Conservation (phyloP, 2,888 invertebrate genomes). For the Eupithecia pulchellata region DNA sequence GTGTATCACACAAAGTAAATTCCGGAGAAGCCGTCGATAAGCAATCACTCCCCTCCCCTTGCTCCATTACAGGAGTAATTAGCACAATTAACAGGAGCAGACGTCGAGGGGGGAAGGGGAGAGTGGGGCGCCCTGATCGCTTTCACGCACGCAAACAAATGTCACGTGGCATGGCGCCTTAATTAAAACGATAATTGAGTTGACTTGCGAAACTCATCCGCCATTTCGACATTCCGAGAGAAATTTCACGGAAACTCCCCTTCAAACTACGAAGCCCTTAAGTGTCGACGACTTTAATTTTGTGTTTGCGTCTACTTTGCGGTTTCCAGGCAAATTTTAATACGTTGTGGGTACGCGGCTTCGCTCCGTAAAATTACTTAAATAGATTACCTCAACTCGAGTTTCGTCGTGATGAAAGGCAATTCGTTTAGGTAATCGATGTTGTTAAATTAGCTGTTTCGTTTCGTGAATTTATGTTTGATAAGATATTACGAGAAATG, state of each 20-base stretch:
- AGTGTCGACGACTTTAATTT: slow-evolving; percentile 85
- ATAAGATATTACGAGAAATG: slow-evolving; percentile 1
- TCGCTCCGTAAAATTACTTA: slow-evolving; percentile 79
- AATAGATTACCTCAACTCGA: slow-evolving; percentile 78
- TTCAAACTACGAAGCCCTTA: slow-evolving; percentile 81
- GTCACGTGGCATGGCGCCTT: slow-evolving; percentile 84
- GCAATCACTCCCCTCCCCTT: slow-evolving; percentile 80
- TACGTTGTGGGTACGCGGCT: slow-evolving; percentile 71
- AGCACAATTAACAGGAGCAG: slow-evolving; percentile 84
- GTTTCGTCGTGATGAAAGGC: slow-evolving; percentile 59
- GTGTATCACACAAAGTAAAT: slow-evolving; percentile 75
- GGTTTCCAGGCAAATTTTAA: slow-evolving; percentile 81
- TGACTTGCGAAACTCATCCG: slow-evolving; percentile 85
- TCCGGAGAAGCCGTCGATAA: slow-evolving; percentile 79
- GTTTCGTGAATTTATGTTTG: slow-evolving; percentile 10
- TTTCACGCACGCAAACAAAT: slow-evolving; percentile 85
- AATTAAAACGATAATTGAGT: slow-evolving; percentile 86
- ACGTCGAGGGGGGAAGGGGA: slow-evolving; percentile 52
- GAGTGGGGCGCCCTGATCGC: slow-evolving; percentile 68
- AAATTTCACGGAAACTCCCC: slow-evolving; percentile 81
- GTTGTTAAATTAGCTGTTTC: slow-evolving; percentile 34
- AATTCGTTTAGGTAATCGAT: slow-evolving; percentile 43
- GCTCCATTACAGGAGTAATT: slow-evolving; percentile 85
- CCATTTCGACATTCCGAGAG: slow-evolving; percentile 83
- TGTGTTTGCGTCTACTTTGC: slow-evolving; percentile 84